These are phyloP conservation scores for Cacoxenus indagator DNA, from an alignment of 2,888 invertebrate species.

Conservation along the genomic window DNA sequence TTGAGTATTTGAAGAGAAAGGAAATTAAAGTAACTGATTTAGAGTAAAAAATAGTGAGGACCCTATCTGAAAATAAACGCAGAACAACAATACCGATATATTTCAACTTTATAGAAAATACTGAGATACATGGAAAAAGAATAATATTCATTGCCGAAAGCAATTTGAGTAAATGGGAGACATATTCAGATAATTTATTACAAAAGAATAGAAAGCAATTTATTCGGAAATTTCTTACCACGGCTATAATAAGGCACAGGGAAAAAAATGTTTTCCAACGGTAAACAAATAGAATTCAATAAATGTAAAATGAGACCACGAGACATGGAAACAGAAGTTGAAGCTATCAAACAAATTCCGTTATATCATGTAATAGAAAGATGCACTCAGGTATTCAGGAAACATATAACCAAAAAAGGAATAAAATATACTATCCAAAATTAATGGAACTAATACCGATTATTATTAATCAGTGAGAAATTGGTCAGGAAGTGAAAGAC, in stretches of 20 bases:
- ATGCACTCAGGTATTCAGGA: slow-evolving; percentile 40
- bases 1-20: too few relatives aligned
- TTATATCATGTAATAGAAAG: slow-evolving; percentile 38
- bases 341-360: slow-evolving; percentile 39
- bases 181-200: slow-evolving; percentile 34
- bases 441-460: slow-evolving; percentile 36
- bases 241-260: slow-evolving; percentile 36
- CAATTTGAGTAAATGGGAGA: slow-evolving; percentile 29
- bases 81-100: too few relatives aligned
- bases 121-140: slow-evolving; percentile 23
- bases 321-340: slow-evolving; percentile 37
- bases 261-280: slow-evolving; percentile 40
- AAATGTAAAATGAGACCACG: slow-evolving; percentile 41
- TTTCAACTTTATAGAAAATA: slow-evolving; percentile 21
- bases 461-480: slow-evolving; percentile 36
- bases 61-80: too few relatives aligned
- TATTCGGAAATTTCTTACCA: slow-evolving; percentile 34
- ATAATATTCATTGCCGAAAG: slow-evolving; percentile 36
- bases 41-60: too few relatives aligned
- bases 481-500: slow-evolving; percentile 37
- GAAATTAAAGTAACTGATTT: too few relatives aligned
- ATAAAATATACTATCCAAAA: slow-evolving; percentile 42
- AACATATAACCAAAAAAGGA: slow-evolving; percentile 39
- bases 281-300: slow-evolving; percentile 33
- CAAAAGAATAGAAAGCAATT: slow-evolving; percentile 37